Evolutionary conservation across 2,113 vertebrate genomes (phyloP).

Genomic region (Nothoprocta perdicaria): DNA sequence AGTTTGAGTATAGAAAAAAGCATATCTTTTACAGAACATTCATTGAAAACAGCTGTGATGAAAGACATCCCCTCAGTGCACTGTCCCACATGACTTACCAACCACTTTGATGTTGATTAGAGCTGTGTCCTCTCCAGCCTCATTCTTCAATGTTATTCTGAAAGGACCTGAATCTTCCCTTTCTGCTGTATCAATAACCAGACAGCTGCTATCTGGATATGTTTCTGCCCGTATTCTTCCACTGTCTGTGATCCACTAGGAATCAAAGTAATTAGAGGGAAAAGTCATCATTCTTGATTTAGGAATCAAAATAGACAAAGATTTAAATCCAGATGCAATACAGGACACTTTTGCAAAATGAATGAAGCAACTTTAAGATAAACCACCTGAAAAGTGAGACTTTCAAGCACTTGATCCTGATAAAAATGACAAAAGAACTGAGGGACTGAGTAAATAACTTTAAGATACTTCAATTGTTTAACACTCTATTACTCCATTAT

Average conservation of each 20-base stretch:
- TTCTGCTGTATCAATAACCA: constrained; percentile 94
- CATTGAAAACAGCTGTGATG: background rate
- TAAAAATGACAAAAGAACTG: background rate
- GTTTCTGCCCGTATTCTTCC: constrained; percentile 89
- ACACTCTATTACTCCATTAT: background rate
- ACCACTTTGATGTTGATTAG: constrained; percentile 94
- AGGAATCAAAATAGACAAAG: background rate
- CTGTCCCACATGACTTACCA: constrained; percentile 80
- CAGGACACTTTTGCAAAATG: background rate
- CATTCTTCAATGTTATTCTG: constrained; percentile 93
- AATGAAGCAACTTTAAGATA: background rate
- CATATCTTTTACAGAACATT: background rate
- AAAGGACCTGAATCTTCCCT: constrained; percentile 92
- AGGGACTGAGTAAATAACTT: background rate
- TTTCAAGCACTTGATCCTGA: background rate
- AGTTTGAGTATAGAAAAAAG: background rate
- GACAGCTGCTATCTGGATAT: constrained; percentile 89
- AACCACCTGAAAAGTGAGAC: background rate
- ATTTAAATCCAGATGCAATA: background rate
- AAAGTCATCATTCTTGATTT: background rate
- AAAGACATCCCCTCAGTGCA: background rate
- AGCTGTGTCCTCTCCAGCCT: constrained; percentile 93
- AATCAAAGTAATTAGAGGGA: background rate
- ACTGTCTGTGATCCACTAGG: constrained; percentile 89
- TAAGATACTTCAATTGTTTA: background rate